Base-by-base conservation (phyloP, 2,797 vertebrate species). In the Todus mexicanus region DNA sequence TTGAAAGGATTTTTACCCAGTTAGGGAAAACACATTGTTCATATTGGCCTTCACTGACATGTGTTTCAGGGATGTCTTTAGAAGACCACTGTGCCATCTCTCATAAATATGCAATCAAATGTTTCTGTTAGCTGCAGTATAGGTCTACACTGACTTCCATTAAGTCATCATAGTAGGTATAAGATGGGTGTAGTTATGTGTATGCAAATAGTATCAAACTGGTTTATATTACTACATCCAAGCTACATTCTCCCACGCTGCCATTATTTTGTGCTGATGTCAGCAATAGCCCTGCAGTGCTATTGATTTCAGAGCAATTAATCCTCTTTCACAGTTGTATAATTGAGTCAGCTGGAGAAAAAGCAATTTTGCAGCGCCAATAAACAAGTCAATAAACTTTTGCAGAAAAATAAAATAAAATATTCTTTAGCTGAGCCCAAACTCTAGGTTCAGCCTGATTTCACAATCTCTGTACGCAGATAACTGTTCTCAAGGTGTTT, bases 271-370 rank as follows among this genome's bases (percentile, higher is more conserved):
- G 23, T 80, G 86, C 47, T 92, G 92, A 89, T 65, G 63, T 92
- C 89, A 93, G 75, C 73, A 78, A 14, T 1, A 78, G 22, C 65
- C 83, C 37, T 60, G 40, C 23, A 86, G 63, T 26, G 66, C 19
- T 72, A 87, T 61, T 76, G 87, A 95, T 92, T 94, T 84, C 69
- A 59, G 65, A 38, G 40, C 38, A 90, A 87, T 87, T 85, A 93
- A 89, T 80, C 75, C 72, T 77, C 35, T 89, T 94, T 95, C 83
- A 83, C 50, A 66, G 42, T 12, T 89, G 40, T 54, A n/a, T 93
- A 87, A 91, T 23, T 71, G 68, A 90, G 53, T 45, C 51, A 76
- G 68, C 53, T 64, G 37, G 23, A 48, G 59, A 86, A 37, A 48
- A 31, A 27, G 8, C 23, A 5, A 27, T 87, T 89, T 83, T 80